Evolutionary conservation across 1,140 invertebrate species (phyloP), one percentile per base, ranked within the genome.

Genomic region (Stenopsyche tienmushanensis): DNA sequence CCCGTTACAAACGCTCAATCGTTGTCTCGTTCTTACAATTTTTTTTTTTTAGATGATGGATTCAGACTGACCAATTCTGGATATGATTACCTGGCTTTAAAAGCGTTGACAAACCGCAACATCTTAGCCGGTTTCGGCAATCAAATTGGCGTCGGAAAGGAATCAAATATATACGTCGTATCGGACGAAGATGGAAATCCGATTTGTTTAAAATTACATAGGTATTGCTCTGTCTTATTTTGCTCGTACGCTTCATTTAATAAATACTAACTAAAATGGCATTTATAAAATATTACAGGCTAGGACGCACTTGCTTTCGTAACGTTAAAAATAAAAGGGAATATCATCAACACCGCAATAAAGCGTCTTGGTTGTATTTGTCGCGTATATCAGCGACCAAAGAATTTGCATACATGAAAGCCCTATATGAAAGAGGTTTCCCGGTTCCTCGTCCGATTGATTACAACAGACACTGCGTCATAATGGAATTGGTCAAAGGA

Each of bases 331-430:
- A 91, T 71, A 99, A 99, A 79, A 82, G 98, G 34, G 97, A 99
- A 80, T 99, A 99, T 80, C 93, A 98, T 76, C 89, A 93, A 64
- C 88, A 96, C 69, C 85, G 96, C 49, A 90, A 93, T 72, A 88
- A 86, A 62, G 88, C 88, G 2, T 98, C 94, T 0, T 99, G 98
- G 97, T 79, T 99, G 0, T 99, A 99, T 78, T 80, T 99, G n/a
- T 97, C 96, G 0, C 82, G 97, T 55, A 88, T 99, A 67, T 97
- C 97, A 1, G 97, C 97, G 0, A 93, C 93, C 1, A 96, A 97
- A 77, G 98, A 99, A 81, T 99, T 94, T 85, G 93, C 96, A 1
- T 99, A 97, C 73, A 95, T 99, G 93, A 96, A 94, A 76, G 94
- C 94, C 0, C 79, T 99, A 23, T 84, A 94, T 72, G 90, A 96